Base-by-base conservation (phyloP, 2,113 vertebrate species). In the Puffinus mauretanicus region DNA sequence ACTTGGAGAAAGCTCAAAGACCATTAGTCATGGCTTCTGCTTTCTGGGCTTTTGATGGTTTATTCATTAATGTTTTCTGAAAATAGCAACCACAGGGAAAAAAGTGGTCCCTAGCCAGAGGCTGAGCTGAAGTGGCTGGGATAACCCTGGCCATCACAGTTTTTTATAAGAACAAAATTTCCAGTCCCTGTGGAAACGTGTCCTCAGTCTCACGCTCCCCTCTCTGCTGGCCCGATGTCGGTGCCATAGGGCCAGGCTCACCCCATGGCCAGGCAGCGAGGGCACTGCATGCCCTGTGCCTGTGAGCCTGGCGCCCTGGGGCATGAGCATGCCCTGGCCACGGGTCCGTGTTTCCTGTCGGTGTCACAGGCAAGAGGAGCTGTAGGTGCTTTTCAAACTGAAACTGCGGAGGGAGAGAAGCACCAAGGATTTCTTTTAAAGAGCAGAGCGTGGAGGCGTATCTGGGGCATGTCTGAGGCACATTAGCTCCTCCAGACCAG, bases 281-380 rank as follows among this genome's bases (percentile, higher is more conserved):
- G 64, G 19, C 38, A 67, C 8, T 0, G 0, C 2, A 1, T 26
- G 34, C 46, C 49, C 67, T 3, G 5, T 47, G 52, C 20, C 38
- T 26, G 16, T 3, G 10, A 77, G 49, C 27, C 84, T 24, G n/a
- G 16, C 1, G 2, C 52, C 27, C 84, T 24, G n/a, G 16, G 1
- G 2, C 52, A 40, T 0, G 0, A 38, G 38, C 61, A 9, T 11
- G 44, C 22, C 47, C 24, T 42, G 40, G 67, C 22, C 44, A 29
- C 1, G 3, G 20, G 1, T 16, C 58, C 6, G 2, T 20, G 25
- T 12, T 89, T 55, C 58, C 72, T 70, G 30, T 52, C 0, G 0
- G 24, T 66, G 42, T 46, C 30, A 25, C 25, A 34, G 42, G 47
- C 20, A 4, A 78, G 40, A 84, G 10, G 16, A 91, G 27, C 67